A percentile compares a stretch with the other conserved stretches of the same genome.
phyloP scores from a whole-genome alignment of 1,140 invertebrate genomes.

The Megathymus violae region DNA sequence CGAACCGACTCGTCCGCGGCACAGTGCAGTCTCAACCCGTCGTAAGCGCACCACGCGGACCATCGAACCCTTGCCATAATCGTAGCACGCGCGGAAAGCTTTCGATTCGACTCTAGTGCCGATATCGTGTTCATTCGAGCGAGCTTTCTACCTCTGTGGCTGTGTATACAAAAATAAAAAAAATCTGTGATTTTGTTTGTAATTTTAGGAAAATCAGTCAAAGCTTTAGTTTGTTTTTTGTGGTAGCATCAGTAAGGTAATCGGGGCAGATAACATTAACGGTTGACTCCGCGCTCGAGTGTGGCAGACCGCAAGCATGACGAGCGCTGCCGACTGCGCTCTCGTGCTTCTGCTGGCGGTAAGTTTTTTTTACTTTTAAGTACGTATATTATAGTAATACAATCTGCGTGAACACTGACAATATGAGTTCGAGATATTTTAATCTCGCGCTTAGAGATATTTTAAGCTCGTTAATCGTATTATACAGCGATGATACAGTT shows the following conservation, averaged over 20 bases:
- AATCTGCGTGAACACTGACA: too few species aligned
- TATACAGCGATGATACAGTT: too few species aligned
- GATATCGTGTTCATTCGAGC: constrained; percentile 4
- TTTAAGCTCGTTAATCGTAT: constrained; percentile 4
- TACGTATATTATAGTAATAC: too few species aligned
- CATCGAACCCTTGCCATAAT: constrained; percentile 38
- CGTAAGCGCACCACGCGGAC: constrained; percentile 63
- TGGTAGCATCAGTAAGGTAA: constrained; percentile 71
- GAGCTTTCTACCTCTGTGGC: constrained; percentile 39
- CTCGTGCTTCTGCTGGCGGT: constrained; percentile 71
- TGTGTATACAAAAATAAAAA: constrained; percentile 39
- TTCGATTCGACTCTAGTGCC: constrained; percentile 26
- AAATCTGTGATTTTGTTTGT: constrained; percentile 34
- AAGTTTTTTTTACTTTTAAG: constrained; percentile 46
- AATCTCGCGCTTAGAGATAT: too few species aligned
- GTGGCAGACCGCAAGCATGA: constrained; percentile 80
- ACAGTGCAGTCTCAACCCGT: constrained; percentile 65
- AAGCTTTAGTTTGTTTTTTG: constrained; percentile 60
- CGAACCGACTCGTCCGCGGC: constrained; percentile 53
- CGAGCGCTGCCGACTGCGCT: constrained; percentile 71
- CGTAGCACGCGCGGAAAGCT: constrained; percentile 31
- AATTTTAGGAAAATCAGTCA: constrained; percentile 29
- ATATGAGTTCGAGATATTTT: too few species aligned
- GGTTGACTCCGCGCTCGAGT: constrained; percentile 79
- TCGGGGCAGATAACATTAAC: constrained; percentile 82